Evolutionary conservation across 2,888 invertebrate genomes (phyloP), one percentile per base, ranked within the genome.

Genomic region (Tridacna gigas): DNA sequence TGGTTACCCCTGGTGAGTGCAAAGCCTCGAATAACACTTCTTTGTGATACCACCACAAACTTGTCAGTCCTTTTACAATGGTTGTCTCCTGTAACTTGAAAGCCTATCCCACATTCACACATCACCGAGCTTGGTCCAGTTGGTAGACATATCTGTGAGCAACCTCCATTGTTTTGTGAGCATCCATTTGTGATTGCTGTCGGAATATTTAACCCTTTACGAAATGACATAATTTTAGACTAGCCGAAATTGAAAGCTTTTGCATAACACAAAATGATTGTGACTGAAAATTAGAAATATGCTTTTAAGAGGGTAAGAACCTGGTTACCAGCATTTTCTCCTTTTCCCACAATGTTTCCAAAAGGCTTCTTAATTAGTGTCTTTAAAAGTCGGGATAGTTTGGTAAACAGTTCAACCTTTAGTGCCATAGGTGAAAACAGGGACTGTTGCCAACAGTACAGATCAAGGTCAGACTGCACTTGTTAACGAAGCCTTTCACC

Each of bases 91-190:
- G 97, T 97, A 91, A 97, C 97, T 73, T 96, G 96, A 93, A 97
- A 98, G 0, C 99, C 99, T 69, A 98, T 96, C 48, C 98, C 97
- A 93, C 99, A 99, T 4, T 97, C 96, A 93, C 99, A 99, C n/a
- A 15, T 25, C 0, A 96, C 96, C 13, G 85, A 96, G 0, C 97
- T 96, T 0, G 96, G 96, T n/a, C 97, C 96, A 12, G 96, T 96
- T 0, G 99, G 99, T 26, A 99, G 96, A 94, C 99, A 99, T 51
- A 99, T 96, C 90, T 99, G 99, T 86, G 97, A 97, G 95, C 99
- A 99, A 1, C 97, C 98, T 0, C 99, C 99, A 92, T 99, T 90
- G 79, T 78, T 85, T 0, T n/a, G n/a, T 12, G 77, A n/a, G 75
- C 86, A 86, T 4, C 65, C 63, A 76, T 86, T 82, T 65, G 37